Percentiles rank a stretch among this genome's conserved stretches.
phyloP scores from a whole-genome alignment of 2,888 invertebrate genomes.

The Junonia oenone region DNA sequence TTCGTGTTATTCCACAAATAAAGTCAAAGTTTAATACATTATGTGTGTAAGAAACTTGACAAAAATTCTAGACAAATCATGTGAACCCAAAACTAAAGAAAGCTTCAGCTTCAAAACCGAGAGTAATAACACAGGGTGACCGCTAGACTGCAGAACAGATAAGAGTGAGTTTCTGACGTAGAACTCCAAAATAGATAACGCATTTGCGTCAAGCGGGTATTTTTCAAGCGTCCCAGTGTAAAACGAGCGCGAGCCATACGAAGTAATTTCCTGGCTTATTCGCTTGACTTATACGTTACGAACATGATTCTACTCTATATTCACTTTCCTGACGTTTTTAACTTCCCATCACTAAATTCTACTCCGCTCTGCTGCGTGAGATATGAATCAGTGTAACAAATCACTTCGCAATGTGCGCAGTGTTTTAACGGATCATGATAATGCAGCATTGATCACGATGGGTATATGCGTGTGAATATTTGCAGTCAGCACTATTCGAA shows the following conservation, averaged over 20 bases:
- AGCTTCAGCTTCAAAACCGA: conserved; percentile 30
- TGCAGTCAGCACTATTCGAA: neutral
- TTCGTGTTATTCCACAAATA: too few relatives aligned
- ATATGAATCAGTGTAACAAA: conserved; percentile 28
- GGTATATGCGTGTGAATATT: conserved; percentile 17
- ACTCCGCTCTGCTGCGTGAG: conserved; percentile 25
- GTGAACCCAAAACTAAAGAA: too few relatives aligned
- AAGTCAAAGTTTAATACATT: too few relatives aligned
- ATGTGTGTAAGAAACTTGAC: too few relatives aligned
- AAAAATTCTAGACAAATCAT: too few relatives aligned
- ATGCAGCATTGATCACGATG: conserved; percentile 26
- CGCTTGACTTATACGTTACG: conserved; percentile 47
- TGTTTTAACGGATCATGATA: conserved; percentile 29
- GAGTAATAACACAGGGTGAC: conserved; percentile 54
- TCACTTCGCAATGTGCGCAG: conserved; percentile 27
- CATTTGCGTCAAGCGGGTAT: conserved; percentile 77
- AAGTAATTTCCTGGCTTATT: conserved; percentile 68
- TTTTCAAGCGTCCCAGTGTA: conserved; percentile 66
- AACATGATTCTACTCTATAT: conserved; percentile 53
- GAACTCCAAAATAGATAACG: conserved; percentile 77
- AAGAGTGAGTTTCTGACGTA: conserved; percentile 69
- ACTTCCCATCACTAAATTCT: conserved; percentile 18
- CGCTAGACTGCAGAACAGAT: conserved; percentile 70
- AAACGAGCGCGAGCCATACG: conserved; percentile 62
- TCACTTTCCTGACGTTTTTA: conserved; percentile 44